Evolutionary conservation across 1,140 invertebrate genomes (phyloP), one percentile per base, ranked within the genome.

Genomic region (Drosophila oshimai): DNA sequence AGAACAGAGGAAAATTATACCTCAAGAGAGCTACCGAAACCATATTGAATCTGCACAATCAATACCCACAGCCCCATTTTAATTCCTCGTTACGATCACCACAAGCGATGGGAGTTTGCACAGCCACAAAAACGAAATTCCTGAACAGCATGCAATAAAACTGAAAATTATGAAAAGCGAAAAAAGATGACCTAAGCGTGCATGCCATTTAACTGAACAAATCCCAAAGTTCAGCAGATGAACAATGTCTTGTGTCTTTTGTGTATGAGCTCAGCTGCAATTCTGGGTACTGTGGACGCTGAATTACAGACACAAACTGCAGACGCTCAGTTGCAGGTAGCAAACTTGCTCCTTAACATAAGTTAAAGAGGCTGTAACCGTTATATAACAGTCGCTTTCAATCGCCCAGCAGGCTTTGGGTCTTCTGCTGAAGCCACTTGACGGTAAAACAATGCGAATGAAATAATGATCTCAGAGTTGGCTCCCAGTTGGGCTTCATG

Each of bases 371-470:
- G 74, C 79, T 84, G 79, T 54, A 26, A 64, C 79, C 78, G 78
- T 83, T 83, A 83, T 61, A 74, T 77, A 77, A 83, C 78, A 70
- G 58, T n/a, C n/a, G n/a, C n/a, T n/a, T n/a, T n/a, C n/a, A n/a
- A n/a, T n/a, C n/a, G n/a, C 76, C 78, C 74, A 36, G 65, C 34
- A 20, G 74, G 51, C 74, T 51, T 42, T 29, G 51, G 46, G 41
- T 33, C 41, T 44, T 18, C 41, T 44, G 18, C 28, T 36, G 17
- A 17, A 22, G 28, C 37, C 53, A 42, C 57, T 62, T 34, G 20
- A 58, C 53, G 36, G 26, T 44, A 17, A 44, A 44, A 58, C 51
- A 62, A 42, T 62, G 41, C 37, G 58, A 62, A 34, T 44, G 26
- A 34, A 62, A 36, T 62, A 45, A 39, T 62, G 54, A 62, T 33